A percentile compares a stretch with the other conserved stretches of the same genome.
These are phyloP conservation scores for Pseudois nayaur DNA, from an alignment of 2,113 vertebrate genomes.

Conservation along the genomic window DNA sequence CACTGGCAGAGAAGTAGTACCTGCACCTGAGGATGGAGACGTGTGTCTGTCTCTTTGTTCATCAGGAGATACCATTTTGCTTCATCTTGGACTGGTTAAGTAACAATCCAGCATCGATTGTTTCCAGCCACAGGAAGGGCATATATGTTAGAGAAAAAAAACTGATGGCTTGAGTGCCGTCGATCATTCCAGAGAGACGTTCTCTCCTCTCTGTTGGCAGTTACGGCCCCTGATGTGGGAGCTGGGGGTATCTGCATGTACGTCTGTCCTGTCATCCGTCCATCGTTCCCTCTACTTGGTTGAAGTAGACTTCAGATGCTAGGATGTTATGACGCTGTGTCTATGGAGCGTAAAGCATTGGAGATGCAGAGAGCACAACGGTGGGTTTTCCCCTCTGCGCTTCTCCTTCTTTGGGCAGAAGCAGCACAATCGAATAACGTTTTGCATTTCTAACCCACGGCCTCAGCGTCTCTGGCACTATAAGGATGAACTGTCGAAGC, in stretches of 20 bases:
- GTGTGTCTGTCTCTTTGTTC: neutral
- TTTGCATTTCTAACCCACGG: no score
- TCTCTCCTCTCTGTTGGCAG: neutral
- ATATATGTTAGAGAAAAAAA: neutral
- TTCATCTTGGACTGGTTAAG: neutral
- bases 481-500: no score
- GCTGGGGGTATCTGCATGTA: fast-evolving
- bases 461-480: fast-evolving
- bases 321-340: fast-evolving
- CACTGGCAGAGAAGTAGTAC: neutral
- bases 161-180: fast-evolving
- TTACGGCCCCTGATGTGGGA: no score
- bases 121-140: no score
- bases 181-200: fast-evolving
- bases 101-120: fast-evolving
- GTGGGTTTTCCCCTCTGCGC: neutral
- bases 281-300: neutral
- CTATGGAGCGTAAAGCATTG: neutral
- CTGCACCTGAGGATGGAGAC: neutral
- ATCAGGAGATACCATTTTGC: neutral
- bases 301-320: no score
- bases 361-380: neutral
- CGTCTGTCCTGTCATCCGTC: neutral
- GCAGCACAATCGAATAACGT: neutral
- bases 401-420: neutral